phyloP scores from a whole-genome alignment of 2,797 vertebrate species.

The Sphaeramia orbicularis region DNA sequence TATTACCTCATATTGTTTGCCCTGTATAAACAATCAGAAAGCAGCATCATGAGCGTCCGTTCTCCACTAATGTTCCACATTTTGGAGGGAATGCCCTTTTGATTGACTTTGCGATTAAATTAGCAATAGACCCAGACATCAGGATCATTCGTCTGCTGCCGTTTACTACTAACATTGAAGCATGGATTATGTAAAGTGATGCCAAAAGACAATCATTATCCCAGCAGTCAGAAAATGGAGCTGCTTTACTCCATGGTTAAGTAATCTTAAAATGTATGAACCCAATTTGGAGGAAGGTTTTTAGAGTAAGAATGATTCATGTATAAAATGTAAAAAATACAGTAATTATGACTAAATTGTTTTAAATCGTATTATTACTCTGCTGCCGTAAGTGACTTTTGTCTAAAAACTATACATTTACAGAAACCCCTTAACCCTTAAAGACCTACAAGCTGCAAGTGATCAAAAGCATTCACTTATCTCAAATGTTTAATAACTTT shows the following conservation, averaged over 20 bases:
- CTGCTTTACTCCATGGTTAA: neutral
- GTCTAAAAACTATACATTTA: no score
- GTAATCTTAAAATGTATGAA: neutral
- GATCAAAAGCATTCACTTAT: no score
- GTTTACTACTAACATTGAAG: neutral
- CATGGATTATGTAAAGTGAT: neutral
- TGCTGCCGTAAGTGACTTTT: no score
- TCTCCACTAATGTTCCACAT: neutral
- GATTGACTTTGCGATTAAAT: no score
- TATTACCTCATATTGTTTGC: neutral
- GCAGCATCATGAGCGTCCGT: neutral
- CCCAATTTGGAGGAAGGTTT: neutral
- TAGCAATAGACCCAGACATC: neutral
- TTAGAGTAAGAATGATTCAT: neutral
- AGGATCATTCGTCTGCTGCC: neutral
- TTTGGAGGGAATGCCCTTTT: neutral
- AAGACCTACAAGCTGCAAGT: no score
- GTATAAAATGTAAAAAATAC: no score
- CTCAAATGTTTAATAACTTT: no score
- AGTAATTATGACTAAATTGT: no score
- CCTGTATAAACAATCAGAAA: neutral
- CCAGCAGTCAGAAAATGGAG: conserved; percentile 9
- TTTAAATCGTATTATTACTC: no score
- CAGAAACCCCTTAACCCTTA: no score
- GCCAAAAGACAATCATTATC: conserved; percentile 2